Conservation (phyloP, 2,888 invertebrate genomes). For the Leptinotarsa juncta region DNA sequence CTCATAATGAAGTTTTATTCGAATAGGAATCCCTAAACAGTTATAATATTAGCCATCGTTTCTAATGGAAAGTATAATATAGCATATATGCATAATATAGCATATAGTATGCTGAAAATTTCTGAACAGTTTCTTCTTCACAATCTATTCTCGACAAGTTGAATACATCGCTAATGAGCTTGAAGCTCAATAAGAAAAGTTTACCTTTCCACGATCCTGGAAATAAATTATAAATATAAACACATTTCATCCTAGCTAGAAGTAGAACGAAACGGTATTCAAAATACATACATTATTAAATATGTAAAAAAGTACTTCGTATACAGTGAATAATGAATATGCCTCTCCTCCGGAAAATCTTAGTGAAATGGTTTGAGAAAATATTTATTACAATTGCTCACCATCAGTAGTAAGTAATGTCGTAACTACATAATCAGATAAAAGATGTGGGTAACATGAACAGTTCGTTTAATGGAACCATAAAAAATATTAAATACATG, state of each 20-base stretch:
- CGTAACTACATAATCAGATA: background rate
- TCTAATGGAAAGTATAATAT: no score
- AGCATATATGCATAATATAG: no score
- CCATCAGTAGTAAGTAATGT: background rate
- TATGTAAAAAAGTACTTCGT: background rate
- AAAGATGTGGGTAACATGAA: background rate
- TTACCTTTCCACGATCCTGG: background rate
- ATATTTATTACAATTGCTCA: background rate
- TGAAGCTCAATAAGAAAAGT: no score
- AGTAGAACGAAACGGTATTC: background rate
- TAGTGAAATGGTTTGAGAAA: background rate
- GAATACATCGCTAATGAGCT: no score
- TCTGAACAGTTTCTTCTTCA: no score
- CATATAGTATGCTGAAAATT: no score
- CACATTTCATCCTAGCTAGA: background rate
- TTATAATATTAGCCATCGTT: no score
- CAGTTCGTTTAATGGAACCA: background rate
- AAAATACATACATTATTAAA: background rate
- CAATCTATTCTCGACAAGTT: no score
- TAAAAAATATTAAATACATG: slow-evolving; percentile 1
- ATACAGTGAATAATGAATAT: background rate
- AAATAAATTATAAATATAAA: background rate
- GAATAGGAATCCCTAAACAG: no score
- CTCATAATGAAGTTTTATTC: no score
- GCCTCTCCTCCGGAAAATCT: background rate